Evolutionary conservation across 64 coral and sea anemone species (phyloP).

Genomic region (Actinia tenebrosa): DNA sequence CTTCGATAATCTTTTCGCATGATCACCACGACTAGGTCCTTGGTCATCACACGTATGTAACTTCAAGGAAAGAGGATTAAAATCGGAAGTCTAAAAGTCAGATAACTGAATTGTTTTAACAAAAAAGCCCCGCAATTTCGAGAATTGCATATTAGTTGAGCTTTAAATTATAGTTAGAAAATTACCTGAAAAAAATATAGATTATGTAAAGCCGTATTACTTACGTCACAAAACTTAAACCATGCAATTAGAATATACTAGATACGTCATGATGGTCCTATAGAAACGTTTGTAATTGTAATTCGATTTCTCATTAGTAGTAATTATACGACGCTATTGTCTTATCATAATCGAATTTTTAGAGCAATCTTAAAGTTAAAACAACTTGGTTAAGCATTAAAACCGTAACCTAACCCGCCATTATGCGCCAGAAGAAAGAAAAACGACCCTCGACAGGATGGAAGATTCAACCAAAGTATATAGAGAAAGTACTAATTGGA

Average conservation of each 20-base stretch:
- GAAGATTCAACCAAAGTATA: constrained; percentile 53
- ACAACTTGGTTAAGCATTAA: background rate
- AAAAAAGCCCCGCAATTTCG: too few species aligned
- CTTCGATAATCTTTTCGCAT: too few species aligned
- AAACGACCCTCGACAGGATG: constrained; percentile 21
- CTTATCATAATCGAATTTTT: constrained; percentile 1
- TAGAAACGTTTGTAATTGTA: background rate
- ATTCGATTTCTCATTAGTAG: background rate
- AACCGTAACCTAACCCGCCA: background rate
- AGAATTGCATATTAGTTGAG: too few species aligned
- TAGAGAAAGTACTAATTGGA: constrained; percentile 50
- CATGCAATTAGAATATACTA: background rate
- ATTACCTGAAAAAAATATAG: too few species aligned
- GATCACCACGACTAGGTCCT: too few species aligned
- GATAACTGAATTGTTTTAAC: too few species aligned
- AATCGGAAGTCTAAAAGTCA: too few species aligned
- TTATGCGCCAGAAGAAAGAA: background rate
- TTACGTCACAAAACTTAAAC: background rate
- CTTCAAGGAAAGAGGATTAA: too few species aligned
- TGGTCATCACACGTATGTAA: too few species aligned
- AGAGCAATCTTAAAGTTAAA: background rate
- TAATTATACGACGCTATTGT: background rate
- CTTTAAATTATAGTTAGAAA: too few species aligned
- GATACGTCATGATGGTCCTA: background rate
- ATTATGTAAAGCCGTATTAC: too few species aligned